phyloP scores from a whole-genome alignment of 2,797 vertebrate genomes.

The Nyctibius grandis region DNA sequence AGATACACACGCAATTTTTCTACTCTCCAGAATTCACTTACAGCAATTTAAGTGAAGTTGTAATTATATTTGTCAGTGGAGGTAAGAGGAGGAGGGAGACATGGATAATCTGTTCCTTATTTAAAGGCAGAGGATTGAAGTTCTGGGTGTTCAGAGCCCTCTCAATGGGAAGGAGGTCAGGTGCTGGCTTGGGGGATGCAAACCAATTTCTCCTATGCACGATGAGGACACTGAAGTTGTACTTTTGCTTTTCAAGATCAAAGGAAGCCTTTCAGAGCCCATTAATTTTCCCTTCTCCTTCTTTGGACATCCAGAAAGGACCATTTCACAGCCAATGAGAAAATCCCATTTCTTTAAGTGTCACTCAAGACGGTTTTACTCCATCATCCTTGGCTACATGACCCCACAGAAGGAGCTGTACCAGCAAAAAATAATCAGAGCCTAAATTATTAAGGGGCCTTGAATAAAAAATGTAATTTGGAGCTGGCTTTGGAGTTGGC shows the following conservation, averaged over 20 bases:
- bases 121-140: not conserved
- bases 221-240: not conserved
- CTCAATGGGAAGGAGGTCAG: not conserved
- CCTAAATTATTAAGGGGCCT: not conserved
- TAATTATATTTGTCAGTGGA: constrained; percentile 18
- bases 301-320: not conserved
- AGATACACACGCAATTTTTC: not conserved
- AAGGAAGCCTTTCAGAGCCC: not conserved
- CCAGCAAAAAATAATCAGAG: not conserved
- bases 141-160: not conserved
- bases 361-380: not conserved
- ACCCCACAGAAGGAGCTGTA: not conserved
- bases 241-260: not conserved
- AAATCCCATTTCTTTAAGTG: not conserved
- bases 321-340: not conserved
- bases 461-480: not conserved
- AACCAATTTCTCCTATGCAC: not conserved
- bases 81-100: not conserved
- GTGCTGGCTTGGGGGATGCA: not conserved
- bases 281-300: not conserved
- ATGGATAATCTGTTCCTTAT: not conserved
- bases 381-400: not conserved
- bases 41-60: constrained; percentile 18
- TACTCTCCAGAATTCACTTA: constrained; percentile 7
- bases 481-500: not conserved